Conservation (phyloP, 1,140 invertebrate genomes). For the Gryon sp. region DNA sequence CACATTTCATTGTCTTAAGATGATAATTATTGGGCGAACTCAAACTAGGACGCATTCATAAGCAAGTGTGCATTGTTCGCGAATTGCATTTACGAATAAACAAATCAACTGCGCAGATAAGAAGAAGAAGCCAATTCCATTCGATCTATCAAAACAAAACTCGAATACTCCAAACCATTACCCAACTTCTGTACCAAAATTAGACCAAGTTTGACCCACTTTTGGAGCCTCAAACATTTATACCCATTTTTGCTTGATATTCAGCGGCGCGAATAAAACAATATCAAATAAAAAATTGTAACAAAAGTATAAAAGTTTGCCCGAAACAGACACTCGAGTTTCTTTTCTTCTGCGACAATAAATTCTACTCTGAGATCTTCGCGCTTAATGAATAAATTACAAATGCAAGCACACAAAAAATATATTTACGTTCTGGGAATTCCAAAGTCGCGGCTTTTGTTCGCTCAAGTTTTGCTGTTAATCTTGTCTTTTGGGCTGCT, state of each 20-base stretch:
- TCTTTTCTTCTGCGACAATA: background rate
- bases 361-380: no score
- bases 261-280: no score
- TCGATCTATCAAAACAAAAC: slow-evolving; percentile 26
- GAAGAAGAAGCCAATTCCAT: slow-evolving; percentile 26
- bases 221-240: background rate
- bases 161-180: slow-evolving; percentile 26
- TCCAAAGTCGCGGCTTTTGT: background rate
- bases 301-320: no score
- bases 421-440: slow-evolving; percentile 1
- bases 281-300: no score
- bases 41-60: slow-evolving; percentile 51
- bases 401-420: no score
- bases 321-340: no score
- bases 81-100: slow-evolving; percentile 52
- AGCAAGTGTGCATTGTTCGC: slow-evolving; percentile 31
- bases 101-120: slow-evolving; percentile 54
- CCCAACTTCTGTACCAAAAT: slow-evolving; percentile 17
- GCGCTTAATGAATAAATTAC: slow-evolving; percentile 17
- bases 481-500: background rate
- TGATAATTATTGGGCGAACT: slow-evolving; percentile 63
- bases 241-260: slow-evolving; percentile 23
- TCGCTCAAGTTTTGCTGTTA: slow-evolving; percentile 1
- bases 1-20: slow-evolving; percentile 39
- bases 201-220: slow-evolving; percentile 36